Base-by-base conservation (phyloP, 1,140 invertebrate species). In the Aphaenogaster floridana region DNA sequence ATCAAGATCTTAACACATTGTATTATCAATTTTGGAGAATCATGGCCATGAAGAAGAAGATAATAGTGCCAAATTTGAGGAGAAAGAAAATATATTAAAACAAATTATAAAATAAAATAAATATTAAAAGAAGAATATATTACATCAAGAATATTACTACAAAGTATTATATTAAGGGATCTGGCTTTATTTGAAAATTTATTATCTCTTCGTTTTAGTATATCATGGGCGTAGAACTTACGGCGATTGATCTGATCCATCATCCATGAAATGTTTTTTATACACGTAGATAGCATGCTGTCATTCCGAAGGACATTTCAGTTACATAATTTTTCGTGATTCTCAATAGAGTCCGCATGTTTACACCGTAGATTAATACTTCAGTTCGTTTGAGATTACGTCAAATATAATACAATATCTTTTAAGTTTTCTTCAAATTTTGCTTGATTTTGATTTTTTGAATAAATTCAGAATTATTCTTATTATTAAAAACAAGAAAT, bases 281-380 rank as follows among this genome's bases (percentile, higher is more conserved):
- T 72, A 74, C 15, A 42, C 2, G 7, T 8, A 6, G 8, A 36
- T 11, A 71, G 9, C 34, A 68, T 74, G 15, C 74, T 76, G 50
- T n/a, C 39, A 57, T 50, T 86, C 8, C 68, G 9, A 87, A 76
- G 48, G 36, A 78, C 34, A 79, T 89, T 42, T 88, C 15, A 72
- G 5, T 50, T 72, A 76, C 13, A 7, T 66, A 69, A 86, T 61
- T 81, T 71, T 8, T 71, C 9, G 17, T 50, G n/a, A 71, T 69
- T 76, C 3, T 5, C 11, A 36, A 52, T 34, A 54, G 2, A 17
- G 13, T 13, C 71, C 13, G 42, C 5, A 68, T 66, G 6, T 64
- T 72, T 64, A 54, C 36, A 52, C 7, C 48, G 39, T 8, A 52
- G 52, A 76, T 36, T 21, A 85, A 72, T 52, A 63, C 0, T 76